Evolutionary conservation across 1,140 invertebrate genomes (phyloP), one percentile per base, ranked within the genome.

Genomic region (Pogonomyrmex californicus): DNA sequence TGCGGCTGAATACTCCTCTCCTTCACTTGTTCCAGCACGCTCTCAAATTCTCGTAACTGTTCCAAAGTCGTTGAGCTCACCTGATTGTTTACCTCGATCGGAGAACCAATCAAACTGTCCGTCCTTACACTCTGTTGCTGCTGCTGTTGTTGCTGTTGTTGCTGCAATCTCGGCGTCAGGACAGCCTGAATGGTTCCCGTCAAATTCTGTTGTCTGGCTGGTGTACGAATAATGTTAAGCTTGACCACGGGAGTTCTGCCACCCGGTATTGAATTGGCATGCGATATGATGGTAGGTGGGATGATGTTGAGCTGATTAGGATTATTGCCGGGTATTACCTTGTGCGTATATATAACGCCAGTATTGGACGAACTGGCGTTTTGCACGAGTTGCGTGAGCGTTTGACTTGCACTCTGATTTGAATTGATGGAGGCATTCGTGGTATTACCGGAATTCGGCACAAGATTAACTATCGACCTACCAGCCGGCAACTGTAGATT

Each of bases 31-130:
- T 98, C 97, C 60, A 98, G 95, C 0, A 98, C 97, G 93, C 97
- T 97, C 92, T 98, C 97, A 91, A 98, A 98, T 93, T 98, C 97
- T 51, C 97, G 95, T 6, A 98, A 92, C 90, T 98, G 97, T 92
- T 98, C 97, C 36, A 98, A 93, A 10, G 97, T 98, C 3, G 95
- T 96, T 0, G 96, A 96, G 82, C 96, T 96, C 7, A 96, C 95
- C 83, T 95, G 93, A 89, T 95, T 95, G 4, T 94, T 92, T 9
- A 95, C 94, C 23, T 96, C 95, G 38, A 95, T 95, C 0, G 93
- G 89, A 9, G 97, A 96, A 36, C 93, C 94, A 1, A 94, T 90
- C 7, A 95, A 65, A 76, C 68, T 93, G 10, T 94, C 93, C 0
- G 92, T 44, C 75, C 93, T 92, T 0, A 93, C 93, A 14, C 89